These are phyloP conservation scores for Tetramorium alpestre DNA, from an alignment of 1,140 invertebrate genomes.

Conservation along the genomic window DNA sequence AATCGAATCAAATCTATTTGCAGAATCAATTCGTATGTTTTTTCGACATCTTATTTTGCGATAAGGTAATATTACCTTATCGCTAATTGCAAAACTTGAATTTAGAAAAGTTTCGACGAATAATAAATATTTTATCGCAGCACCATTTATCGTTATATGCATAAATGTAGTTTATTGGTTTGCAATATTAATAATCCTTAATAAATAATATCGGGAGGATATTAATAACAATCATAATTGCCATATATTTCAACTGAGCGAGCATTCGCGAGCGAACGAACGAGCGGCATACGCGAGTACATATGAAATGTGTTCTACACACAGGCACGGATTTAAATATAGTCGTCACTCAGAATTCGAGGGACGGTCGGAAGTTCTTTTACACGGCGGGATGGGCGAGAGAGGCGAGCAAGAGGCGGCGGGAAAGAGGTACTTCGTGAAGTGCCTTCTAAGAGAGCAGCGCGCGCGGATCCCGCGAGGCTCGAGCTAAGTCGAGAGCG, in stretches of 20 bases:
- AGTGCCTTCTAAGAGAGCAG: slow-evolving; percentile 41
- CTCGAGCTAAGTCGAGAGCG: slow-evolving; percentile 65
- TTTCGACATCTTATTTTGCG: background rate
- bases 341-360: slow-evolving; percentile 58
- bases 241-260: background rate
- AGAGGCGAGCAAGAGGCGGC: background rate
- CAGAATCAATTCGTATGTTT: background rate
- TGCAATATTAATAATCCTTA: background rate
- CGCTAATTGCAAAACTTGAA: background rate
- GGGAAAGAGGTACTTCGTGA: slow-evolving; percentile 26
- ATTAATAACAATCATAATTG: slow-evolving; percentile 5
- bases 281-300: background rate
- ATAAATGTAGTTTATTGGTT: background rate
- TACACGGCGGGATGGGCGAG: background rate
- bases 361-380: slow-evolving; percentile 35
- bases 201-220: background rate
- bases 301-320: background rate
- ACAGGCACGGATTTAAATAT: slow-evolving; percentile 39
- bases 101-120: background rate
- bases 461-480: slow-evolving; percentile 34
- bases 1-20: background rate
- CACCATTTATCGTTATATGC: background rate
- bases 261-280: background rate
- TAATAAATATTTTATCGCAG: no score
- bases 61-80: background rate